phyloP scores from a whole-genome alignment of 2,113 vertebrate genomes.

The Sylvilagus bachmani region DNA sequence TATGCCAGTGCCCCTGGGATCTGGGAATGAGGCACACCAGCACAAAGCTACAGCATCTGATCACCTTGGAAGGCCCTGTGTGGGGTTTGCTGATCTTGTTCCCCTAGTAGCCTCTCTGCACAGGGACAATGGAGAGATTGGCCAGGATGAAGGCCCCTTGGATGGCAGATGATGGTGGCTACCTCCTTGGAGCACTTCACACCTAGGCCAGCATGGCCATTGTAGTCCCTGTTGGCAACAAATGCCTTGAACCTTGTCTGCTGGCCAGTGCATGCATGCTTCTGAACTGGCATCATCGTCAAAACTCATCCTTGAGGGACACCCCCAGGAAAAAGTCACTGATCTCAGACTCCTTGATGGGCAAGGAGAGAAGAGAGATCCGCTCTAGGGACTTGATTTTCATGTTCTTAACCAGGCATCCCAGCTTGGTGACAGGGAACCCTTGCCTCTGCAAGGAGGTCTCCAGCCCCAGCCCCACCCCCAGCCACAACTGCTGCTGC shows the following conservation, averaged over 20 bases:
- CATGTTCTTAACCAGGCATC: too few species aligned
- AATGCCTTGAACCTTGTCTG: slow-evolving; percentile 84
- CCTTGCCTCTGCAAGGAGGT: too few species aligned
- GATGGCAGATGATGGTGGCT: slow-evolving; percentile 92
- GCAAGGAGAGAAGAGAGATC: too few species aligned
- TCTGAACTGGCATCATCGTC: too few species aligned
- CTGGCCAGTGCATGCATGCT: slow-evolving; percentile 58
- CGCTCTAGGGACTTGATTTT: too few species aligned
- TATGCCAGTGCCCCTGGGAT: slow-evolving; percentile 95
- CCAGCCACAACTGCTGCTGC: too few species aligned
- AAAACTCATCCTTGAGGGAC: too few species aligned
- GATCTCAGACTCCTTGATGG: too few species aligned
- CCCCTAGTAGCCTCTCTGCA: slow-evolving; percentile 96
- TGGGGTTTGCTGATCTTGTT: slow-evolving; percentile 98
- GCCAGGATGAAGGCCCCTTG: slow-evolving; percentile 97
- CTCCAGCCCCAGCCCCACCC: too few species aligned
- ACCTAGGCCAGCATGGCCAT: slow-evolving; percentile 90
- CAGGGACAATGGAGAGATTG: slow-evolving; percentile 96
- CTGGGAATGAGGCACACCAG: slow-evolving; percentile 97
- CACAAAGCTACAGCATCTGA: slow-evolving; percentile 96
- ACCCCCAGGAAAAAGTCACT: too few species aligned
- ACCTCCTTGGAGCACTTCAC: slow-evolving; percentile 97
- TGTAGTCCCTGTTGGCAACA: slow-evolving; percentile 96
- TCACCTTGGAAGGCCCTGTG: slow-evolving; percentile 97
- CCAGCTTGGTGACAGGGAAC: too few species aligned